Conservation (phyloP, 2,888 invertebrate species). For the Cheilosia pagana region DNA sequence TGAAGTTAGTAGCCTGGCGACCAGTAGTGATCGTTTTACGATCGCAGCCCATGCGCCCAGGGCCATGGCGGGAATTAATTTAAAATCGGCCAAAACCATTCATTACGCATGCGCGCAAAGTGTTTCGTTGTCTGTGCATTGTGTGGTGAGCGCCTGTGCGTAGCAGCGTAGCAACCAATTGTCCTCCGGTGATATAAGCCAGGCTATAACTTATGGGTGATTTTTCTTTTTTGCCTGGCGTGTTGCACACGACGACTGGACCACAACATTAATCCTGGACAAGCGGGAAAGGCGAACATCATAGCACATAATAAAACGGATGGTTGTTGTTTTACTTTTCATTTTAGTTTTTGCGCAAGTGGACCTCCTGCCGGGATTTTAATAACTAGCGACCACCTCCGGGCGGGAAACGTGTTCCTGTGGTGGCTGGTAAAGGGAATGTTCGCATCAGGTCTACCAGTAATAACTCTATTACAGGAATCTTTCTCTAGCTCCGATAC, state of each 20-base stretch:
- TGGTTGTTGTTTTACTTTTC: constrained; percentile 1
- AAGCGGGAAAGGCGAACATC: constrained; percentile 52
- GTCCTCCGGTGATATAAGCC: constrained; percentile 70
- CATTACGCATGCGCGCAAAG: constrained; percentile 40
- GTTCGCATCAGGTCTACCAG: constrained; percentile 38
- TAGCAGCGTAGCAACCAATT: constrained; percentile 26
- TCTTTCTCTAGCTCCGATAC: constrained; percentile 44
- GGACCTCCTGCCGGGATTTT: constrained; percentile 74
- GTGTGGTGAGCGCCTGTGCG: constrained; percentile 20
- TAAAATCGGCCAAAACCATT: constrained; percentile 46
- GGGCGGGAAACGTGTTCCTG: constrained; percentile 56
- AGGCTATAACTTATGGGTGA: constrained; percentile 59
- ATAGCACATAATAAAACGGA: constrained; percentile 57
- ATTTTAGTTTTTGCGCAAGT: constrained; percentile 16
- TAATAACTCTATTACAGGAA: constrained; percentile 73
- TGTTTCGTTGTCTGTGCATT: constrained; percentile 14
- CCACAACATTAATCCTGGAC: constrained; percentile 60
- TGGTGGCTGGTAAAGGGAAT: constrained; percentile 16
- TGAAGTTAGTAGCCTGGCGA: constrained; percentile 30
- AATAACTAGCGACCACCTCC: constrained; percentile 71
- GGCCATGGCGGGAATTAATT: constrained; percentile 55
- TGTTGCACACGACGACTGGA: constrained; percentile 21
- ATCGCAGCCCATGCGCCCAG: constrained; percentile 31
- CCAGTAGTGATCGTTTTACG: constrained; percentile 27
- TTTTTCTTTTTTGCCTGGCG: background rate